Conservation (phyloP, 2,888 invertebrate species). For the Tridacna crocea region DNA sequence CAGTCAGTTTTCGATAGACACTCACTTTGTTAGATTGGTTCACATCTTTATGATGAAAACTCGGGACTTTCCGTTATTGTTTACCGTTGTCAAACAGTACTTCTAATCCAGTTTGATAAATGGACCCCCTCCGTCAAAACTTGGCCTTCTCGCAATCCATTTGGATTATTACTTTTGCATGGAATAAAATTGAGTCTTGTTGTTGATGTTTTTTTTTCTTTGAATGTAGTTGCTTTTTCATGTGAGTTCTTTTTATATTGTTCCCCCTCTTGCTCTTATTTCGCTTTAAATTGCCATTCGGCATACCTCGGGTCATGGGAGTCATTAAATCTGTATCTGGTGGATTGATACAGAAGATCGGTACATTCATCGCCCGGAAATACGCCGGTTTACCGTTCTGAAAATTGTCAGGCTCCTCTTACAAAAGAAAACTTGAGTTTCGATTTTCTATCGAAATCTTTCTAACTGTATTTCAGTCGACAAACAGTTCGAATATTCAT, state of each 20-base stretch:
- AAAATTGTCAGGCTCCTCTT: too few species aligned
- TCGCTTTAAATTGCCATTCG: too few species aligned
- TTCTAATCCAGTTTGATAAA: constrained; percentile 63
- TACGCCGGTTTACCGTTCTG: too few species aligned
- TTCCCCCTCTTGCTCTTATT: too few species aligned
- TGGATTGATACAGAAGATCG: too few species aligned
- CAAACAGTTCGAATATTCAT: too few species aligned
- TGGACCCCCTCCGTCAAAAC: constrained; percentile 41
- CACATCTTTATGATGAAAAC: constrained; percentile 46
- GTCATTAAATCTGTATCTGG: too few species aligned
- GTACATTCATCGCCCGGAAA: too few species aligned
- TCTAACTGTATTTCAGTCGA: too few species aligned
- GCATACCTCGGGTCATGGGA: too few species aligned
- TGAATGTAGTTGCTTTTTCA: not conserved
- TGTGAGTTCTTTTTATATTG: not conserved
- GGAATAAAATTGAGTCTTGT: constrained; percentile 37
- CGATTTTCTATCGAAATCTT: too few species aligned
- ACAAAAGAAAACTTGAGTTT: too few species aligned
- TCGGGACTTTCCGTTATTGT: constrained; percentile 54
- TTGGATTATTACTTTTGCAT: constrained; percentile 54
- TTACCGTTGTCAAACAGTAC: constrained; percentile 58
- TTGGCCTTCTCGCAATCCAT: constrained; percentile 56
- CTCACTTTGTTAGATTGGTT: constrained; percentile 53
- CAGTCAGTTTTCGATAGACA: constrained; percentile 10
- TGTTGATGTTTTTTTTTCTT: not conserved